These are phyloP conservation scores for Pampusana beccarii DNA, from an alignment of 2,113 vertebrate genomes.

Conservation along the genomic window DNA sequence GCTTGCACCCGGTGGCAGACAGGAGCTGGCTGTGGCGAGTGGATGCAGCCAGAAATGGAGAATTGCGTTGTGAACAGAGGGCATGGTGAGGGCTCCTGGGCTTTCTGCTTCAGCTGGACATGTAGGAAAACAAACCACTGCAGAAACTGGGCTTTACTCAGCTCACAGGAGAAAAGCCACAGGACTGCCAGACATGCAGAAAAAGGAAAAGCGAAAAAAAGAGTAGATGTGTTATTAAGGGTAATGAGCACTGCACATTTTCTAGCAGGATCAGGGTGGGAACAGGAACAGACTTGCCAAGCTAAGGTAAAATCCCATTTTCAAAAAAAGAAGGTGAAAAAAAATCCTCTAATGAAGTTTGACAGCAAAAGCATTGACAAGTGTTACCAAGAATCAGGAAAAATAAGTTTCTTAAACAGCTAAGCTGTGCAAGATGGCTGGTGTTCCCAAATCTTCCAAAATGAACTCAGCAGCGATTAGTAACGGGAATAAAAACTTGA, in stretches of 20 bases:
- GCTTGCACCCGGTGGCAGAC: rapidly evolving
- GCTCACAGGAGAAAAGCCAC: not conserved
- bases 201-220: not conserved
- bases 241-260: constrained; percentile 5
- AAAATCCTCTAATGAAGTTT: not conserved
- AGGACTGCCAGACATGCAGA: not conserved
- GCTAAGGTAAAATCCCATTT: not conserved
- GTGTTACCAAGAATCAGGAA: not conserved
- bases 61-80: not conserved
- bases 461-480: not conserved
- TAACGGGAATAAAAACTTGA: not conserved
- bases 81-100: not conserved
- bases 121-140: not conserved
- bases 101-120: not conserved
- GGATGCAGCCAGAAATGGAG: not conserved
- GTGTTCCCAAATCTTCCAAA: not conserved
- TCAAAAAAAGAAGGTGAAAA: not conserved
- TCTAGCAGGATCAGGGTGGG: constrained; percentile 1
- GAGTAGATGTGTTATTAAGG: not conserved
- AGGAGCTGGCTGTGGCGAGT: not conserved
- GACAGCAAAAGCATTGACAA: not conserved
- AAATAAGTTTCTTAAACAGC: not conserved
- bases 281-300: constrained; percentile 35
- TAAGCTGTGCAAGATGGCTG: not conserved
- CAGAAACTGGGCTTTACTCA: not conserved